A percentile compares a stretch with the other conserved stretches of the same genome.
phyloP scores from a whole-genome alignment of 2,797 vertebrate genomes.

The Aeoliscus strigatus region DNA sequence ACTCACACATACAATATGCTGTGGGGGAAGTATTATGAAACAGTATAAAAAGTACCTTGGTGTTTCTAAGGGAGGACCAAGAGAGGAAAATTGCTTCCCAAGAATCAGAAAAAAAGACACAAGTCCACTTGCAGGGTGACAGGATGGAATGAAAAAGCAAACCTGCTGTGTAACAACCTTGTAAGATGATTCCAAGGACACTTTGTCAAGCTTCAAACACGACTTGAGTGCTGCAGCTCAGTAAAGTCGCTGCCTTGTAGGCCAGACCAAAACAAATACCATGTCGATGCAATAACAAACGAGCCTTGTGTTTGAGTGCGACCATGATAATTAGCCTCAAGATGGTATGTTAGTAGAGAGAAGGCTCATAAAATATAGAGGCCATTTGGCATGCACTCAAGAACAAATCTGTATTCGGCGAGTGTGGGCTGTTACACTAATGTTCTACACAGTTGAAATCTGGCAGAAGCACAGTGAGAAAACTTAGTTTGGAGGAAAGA shows the following conservation, averaged over 20 bases:
- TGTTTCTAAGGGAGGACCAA: slow-evolving; percentile 51
- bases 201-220: slow-evolving; percentile 42
- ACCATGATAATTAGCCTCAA: slow-evolving; percentile 73
- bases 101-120: slow-evolving; percentile 25
- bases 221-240: slow-evolving; percentile 24
- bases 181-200: slow-evolving; percentile 25
- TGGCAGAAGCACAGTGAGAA: slow-evolving; percentile 56
- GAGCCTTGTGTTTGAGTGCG: slow-evolving; percentile 69
- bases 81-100: slow-evolving; percentile 46
- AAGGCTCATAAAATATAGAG: slow-evolving; percentile 72
- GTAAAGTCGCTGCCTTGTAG: slow-evolving; percentile 54
- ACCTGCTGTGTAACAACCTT: slow-evolving; percentile 18
- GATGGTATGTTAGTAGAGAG: slow-evolving; percentile 61
- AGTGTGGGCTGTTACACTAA: slow-evolving; percentile 68
- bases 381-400: slow-evolving; percentile 67
- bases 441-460: slow-evolving; percentile 67
- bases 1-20: slow-evolving; percentile 47
- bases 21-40: slow-evolving; percentile 40
- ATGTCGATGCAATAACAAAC: slow-evolving; percentile 66
- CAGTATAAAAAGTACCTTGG: slow-evolving; percentile 47
- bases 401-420: slow-evolving; percentile 66
- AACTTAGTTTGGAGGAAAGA: slow-evolving; percentile 64
- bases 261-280: slow-evolving; percentile 67
- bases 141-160: slow-evolving; percentile 34
- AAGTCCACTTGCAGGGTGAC: slow-evolving; percentile 42